Base-by-base conservation (phyloP, 2,888 invertebrate genomes). In the Drosophila birchii region DNA sequence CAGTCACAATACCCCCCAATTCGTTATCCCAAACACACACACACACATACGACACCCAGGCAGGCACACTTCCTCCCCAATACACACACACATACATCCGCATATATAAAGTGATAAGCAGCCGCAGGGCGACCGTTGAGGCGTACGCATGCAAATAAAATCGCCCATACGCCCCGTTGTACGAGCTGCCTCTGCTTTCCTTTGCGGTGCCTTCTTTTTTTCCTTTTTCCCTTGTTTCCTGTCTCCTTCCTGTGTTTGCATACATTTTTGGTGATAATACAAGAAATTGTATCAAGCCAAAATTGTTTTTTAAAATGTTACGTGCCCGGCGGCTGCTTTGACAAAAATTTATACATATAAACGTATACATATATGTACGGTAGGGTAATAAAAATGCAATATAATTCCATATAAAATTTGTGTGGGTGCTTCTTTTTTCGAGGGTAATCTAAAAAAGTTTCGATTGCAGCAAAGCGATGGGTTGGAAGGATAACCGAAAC, bases 291-390 rank as follows among this genome's bases (percentile, higher is more conserved):
- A 83, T 83, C 86, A 66, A 54, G 58, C 60, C 61, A 63, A 86
- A 84, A 84, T 84, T 86, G 83, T 84, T 84, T 84, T 83, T 88
- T 86, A 86, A 88, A 84, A 88, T 75, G 80, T 88, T 83, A 76
- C 86, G 68, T 88, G 83, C 84, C 83, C 64, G 56, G 38, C 72
- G 73, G 83, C 78, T 43, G 63, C 58, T 78, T 63, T 79, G 68
- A 81, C 71, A 74, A 76, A 66, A 64, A 45, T 38, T 41, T 72
- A 67, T 73, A 64, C 5, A 49, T 8, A 23, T 23, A 23, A 23
- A 23, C 23, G 16, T 16, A 7, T n/a, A 39, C 5, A 41, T 41
- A 12, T 41, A 5, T 36, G 8, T 62, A 75, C 67, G 71, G 70
- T 69, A 56, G 80, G 83, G 88, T 82, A 86, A 83, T 83, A 83